Conservation (phyloP, 2,797 vertebrate species). For the Gallinago nigripennis region DNA sequence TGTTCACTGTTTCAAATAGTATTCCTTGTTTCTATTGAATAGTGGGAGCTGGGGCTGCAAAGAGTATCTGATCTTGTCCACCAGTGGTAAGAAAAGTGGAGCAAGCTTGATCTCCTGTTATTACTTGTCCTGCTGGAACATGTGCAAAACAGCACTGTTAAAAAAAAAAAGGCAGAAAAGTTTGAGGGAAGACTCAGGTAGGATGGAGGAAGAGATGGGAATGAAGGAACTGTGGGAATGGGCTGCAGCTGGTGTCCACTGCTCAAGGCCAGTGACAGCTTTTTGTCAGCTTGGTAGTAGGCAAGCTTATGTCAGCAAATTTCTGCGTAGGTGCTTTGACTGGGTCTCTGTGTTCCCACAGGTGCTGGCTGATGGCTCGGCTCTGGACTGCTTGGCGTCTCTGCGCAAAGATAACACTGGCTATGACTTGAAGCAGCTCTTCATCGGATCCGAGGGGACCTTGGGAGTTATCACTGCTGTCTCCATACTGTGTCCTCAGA, state of each 20-base stretch:
- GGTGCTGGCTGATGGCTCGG: conserved; percentile 89
- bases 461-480: conserved; percentile 91
- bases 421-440: conserved; percentile 97
- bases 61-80: background rate
- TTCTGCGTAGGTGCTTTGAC: background rate
- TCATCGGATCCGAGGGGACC: conserved; percentile 96
- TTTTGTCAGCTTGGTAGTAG: background rate
- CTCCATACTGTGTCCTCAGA: conserved; percentile 90
- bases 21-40: background rate
- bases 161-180: background rate
- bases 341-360: conserved; percentile 26
- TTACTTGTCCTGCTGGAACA: background rate
- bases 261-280: background rate
- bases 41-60: background rate
- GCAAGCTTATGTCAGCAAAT: background rate
- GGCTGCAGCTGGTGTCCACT: background rate
- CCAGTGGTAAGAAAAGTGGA: background rate
- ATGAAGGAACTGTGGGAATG: background rate
- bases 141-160: background rate
- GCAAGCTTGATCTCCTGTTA: background rate
- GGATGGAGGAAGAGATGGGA: background rate
- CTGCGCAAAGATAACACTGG: conserved; percentile 96
- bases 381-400: conserved; percentile 86
- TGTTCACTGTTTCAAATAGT: background rate
- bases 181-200: background rate